Conservation (phyloP, 1,140 invertebrate genomes). For the Cheumatopsyche charites region DNA sequence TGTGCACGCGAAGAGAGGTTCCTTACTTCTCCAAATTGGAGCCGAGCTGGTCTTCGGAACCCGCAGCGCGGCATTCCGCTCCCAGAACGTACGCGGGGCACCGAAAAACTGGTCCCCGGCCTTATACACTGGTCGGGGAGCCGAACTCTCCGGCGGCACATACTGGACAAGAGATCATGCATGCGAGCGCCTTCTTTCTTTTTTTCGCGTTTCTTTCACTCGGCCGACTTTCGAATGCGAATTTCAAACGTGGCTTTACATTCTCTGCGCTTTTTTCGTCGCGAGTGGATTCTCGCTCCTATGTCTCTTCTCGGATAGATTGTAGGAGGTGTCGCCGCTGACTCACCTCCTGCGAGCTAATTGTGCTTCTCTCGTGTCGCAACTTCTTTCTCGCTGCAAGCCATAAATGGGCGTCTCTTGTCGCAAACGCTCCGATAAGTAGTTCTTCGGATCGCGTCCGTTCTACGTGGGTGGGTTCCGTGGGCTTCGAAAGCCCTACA, state of each 20-base stretch:
- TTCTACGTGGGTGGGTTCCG: conserved; percentile 6
- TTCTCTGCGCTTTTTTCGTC: neutral
- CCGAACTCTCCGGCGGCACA: neutral
- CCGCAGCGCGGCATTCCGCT: conserved; percentile 41
- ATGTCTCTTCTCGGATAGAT: too few relatives aligned
- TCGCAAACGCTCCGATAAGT: neutral
- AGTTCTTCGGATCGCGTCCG: too few relatives aligned
- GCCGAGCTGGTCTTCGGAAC: neutral
- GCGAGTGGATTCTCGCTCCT: too few relatives aligned
- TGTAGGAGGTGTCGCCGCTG: neutral
- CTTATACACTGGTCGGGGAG: neutral
- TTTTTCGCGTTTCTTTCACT: conserved; percentile 14
- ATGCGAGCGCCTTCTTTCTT: neutral
- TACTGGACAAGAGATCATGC: neutral
- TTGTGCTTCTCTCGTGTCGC: conserved; percentile 7
- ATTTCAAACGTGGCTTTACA: neutral
- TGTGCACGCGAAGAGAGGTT: neutral
- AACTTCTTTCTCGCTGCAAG: conserved; percentile 1
- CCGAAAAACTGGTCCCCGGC: conserved; percentile 41
- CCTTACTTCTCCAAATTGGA: conserved; percentile 14
- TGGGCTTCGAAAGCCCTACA: neutral
- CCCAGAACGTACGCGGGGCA: conserved; percentile 37
- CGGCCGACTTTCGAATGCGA: conserved; percentile 27
- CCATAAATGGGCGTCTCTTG: conserved; percentile 16
- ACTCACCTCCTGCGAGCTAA: conserved; percentile 9